These are phyloP conservation scores for Zoanthus sociatus DNA, from an alignment of 92 coral and sea anemone species.

Conservation along the genomic window DNA sequence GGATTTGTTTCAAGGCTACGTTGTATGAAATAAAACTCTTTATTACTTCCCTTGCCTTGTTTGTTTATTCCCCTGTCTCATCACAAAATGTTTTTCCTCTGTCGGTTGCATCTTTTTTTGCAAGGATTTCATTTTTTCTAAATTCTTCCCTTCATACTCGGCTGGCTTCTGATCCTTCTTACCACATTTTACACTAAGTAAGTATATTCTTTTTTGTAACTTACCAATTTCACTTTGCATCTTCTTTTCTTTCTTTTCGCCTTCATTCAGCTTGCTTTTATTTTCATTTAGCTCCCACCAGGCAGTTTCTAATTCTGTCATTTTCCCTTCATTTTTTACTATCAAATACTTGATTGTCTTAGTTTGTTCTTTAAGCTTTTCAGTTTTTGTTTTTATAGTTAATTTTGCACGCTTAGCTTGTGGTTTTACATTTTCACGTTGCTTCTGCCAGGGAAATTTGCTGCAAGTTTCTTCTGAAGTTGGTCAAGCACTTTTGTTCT, in stretches of 20 bases:
- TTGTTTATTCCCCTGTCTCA: not conserved
- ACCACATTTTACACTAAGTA: not conserved
- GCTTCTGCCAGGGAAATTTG: not conserved
- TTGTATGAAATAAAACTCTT: not conserved
- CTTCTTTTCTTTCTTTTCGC: slow-evolving; percentile 2
- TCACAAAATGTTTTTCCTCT: not conserved
- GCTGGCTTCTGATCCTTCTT: not conserved
- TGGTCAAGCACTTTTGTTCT: slow-evolving; percentile 1
- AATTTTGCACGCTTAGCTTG: slow-evolving; percentile 4
- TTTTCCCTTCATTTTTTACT: not conserved
- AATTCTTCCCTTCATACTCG: not conserved
- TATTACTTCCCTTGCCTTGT: not conserved
- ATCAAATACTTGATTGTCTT: not conserved
- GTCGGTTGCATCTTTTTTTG: too few species aligned
- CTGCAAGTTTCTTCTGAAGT: not conserved
- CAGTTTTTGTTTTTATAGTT: slow-evolving; percentile 7
- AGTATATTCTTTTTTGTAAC: not conserved
- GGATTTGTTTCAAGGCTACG: slow-evolving; percentile 8
- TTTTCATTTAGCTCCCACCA: not conserved
- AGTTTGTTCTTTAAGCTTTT: not conserved
- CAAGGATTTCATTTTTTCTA: not conserved
- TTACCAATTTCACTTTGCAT: not conserved
- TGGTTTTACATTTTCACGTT: not conserved
- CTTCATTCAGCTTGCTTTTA: not conserved
- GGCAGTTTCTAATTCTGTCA: not conserved